phyloP scores from a whole-genome alignment of 64 coral and sea anemone species.

The Stichodactyla mertensii region DNA sequence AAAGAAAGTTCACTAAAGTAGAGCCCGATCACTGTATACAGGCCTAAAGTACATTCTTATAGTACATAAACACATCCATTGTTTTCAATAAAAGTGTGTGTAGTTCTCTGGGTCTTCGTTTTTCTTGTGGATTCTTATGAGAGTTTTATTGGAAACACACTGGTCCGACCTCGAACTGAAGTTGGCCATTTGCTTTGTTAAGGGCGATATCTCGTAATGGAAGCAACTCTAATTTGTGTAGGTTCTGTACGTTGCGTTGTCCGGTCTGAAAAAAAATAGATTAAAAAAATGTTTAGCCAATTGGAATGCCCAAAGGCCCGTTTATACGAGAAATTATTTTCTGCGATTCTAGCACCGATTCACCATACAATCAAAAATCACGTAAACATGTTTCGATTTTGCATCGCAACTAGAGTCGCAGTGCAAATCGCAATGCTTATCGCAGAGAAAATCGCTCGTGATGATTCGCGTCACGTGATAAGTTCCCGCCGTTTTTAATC shows the following conservation, averaged over 20 bases:
- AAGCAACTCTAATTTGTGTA: slow-evolving; percentile 39
- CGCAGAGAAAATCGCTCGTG: too few species aligned
- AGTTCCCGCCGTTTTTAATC: too few species aligned
- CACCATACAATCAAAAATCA: too few species aligned
- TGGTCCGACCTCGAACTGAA: slow-evolving; percentile 46
- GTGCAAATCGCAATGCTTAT: too few species aligned
- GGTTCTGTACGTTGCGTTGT: slow-evolving; percentile 35
- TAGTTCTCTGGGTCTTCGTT: background rate
- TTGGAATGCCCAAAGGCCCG: too few species aligned
- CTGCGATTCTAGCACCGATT: too few species aligned
- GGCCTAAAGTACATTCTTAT: background rate
- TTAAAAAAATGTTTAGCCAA: background rate
- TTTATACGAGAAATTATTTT: too few species aligned
- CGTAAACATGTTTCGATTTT: too few species aligned
- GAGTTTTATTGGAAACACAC: slow-evolving; percentile 48
- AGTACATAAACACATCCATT: slow-evolving; percentile 17
- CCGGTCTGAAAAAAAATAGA: slow-evolving; percentile 27
- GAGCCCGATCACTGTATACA: background rate
- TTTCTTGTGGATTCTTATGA: background rate
- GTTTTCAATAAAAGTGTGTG: background rate
- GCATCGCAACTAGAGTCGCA: too few species aligned
- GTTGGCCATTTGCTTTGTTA: slow-evolving; percentile 18
- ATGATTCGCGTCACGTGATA: too few species aligned
- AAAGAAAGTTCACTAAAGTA: background rate
- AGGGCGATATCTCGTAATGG: slow-evolving; percentile 50